Evolutionary conservation across 2,797 vertebrate genomes (phyloP).

Genomic region (Xiphophorus birchmanni): DNA sequence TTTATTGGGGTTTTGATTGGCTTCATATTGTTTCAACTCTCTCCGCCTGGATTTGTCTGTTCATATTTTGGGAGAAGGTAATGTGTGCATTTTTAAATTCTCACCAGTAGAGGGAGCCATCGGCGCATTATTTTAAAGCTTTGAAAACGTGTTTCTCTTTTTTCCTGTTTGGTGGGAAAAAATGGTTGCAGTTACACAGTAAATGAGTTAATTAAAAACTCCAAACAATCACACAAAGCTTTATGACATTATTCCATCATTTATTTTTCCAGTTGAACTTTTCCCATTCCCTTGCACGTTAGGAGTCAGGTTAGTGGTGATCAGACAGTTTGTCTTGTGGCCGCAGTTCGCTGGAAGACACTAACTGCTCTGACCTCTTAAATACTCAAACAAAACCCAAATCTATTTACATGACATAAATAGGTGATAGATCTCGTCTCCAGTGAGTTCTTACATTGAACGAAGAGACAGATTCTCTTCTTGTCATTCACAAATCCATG

Average conservation of each 20-base stretch:
- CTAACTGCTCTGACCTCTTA: conserved; percentile 74
- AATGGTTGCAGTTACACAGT: background rate
- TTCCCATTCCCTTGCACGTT: conserved; percentile 74
- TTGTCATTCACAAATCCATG: conserved; percentile 66
- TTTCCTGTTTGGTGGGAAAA: background rate
- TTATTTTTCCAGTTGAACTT: conserved; percentile 81
- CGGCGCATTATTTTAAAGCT: conserved; percentile 14
- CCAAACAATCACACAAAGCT: conserved; percentile 21
- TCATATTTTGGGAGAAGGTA: too few relatives aligned
- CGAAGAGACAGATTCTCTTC: conserved; percentile 52
- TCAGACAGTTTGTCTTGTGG: conserved; percentile 55
- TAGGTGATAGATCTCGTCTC: conserved; percentile 72
- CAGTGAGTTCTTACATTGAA: conserved; percentile 72
- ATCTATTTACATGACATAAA: conserved; percentile 76
- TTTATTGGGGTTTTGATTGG: background rate
- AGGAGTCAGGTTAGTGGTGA: conserved; percentile 61
- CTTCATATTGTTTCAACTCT: background rate
- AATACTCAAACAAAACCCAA: conserved; percentile 77
- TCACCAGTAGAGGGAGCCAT: conserved; percentile 72
- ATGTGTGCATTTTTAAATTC: background rate
- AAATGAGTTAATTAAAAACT: background rate
- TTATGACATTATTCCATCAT: conserved; percentile 50
- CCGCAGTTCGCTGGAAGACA: conserved; percentile 65
- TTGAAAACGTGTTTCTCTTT: background rate
- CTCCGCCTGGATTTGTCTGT: background rate